Evolutionary conservation across 2,888 invertebrate species (phyloP).

Genomic region (Anorthoa munda): DNA sequence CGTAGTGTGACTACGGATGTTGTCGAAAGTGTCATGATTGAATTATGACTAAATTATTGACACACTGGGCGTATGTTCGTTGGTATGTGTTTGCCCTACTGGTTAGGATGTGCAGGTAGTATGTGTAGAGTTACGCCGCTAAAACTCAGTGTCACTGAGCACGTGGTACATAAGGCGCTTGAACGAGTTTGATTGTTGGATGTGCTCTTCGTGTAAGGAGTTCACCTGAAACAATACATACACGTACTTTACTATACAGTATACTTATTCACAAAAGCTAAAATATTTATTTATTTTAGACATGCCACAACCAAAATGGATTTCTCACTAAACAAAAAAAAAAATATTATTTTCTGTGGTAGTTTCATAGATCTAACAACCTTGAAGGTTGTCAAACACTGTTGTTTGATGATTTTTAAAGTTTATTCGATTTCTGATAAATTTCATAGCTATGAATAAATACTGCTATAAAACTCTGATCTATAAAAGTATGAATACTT

Average conservation of each 20-base stretch:
- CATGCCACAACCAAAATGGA: background rate
- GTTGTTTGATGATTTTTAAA: background rate
- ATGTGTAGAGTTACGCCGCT: constrained; percentile 64
- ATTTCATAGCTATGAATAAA: background rate
- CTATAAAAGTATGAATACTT: constrained; percentile 73
- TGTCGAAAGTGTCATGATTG: constrained; percentile 21
- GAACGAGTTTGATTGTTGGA: constrained; percentile 98
- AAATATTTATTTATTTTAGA: background rate
- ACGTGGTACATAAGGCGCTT: constrained; percentile 98
- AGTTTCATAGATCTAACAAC: background rate
- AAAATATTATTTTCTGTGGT: background rate
- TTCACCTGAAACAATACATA: constrained; percentile 89
- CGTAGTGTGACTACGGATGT: constrained; percentile 53
- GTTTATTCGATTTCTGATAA: background rate
- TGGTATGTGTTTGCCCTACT: constrained; percentile 61
- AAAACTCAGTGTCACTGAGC: constrained; percentile 94
- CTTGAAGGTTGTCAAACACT: background rate
- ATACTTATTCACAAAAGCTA: background rate
- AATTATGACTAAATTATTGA: constrained; percentile 30
- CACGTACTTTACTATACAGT: background rate
- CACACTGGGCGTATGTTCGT: constrained; percentile 5
- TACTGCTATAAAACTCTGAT: background rate
- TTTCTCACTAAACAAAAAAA: background rate
- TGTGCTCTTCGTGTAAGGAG: constrained; percentile 94
- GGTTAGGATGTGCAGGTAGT: constrained; percentile 59